Evolutionary conservation across 2,797 vertebrate genomes (phyloP).

Genomic region (Caiman crocodilus): DNA sequence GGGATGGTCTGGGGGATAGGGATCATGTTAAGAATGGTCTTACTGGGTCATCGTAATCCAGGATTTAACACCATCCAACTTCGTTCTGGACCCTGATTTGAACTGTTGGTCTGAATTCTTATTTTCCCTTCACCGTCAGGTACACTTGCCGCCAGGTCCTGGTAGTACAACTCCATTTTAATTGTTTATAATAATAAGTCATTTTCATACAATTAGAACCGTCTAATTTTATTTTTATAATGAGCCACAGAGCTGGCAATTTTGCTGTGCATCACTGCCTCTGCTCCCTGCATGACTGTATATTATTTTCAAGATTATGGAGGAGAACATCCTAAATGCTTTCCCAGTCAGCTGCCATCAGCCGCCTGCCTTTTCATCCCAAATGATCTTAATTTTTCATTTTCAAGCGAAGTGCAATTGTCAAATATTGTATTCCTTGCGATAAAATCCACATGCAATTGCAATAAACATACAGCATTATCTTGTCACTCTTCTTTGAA

Average conservation of each 20-base stretch:
- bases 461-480: background rate
- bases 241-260: conserved; percentile 8
- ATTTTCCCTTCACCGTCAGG: background rate
- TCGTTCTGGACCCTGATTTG: background rate
- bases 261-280: background rate
- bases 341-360: background rate
- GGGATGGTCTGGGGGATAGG: background rate
- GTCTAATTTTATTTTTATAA: conserved; percentile 33
- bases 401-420: background rate
- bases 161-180: background rate
- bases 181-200: conserved; percentile 29
- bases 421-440: background rate
- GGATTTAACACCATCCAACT: background rate
- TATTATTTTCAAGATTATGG: background rate
- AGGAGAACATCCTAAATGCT: background rate
- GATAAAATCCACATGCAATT: background rate
- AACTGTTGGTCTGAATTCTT: background rate
- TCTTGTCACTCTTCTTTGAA: rapidly evolving
- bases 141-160: background rate
- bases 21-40: background rate
- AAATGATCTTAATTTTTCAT: background rate
- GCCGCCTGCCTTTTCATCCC: background rate
- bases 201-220: background rate
- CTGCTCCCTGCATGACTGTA: background rate
- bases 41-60: background rate